These are phyloP conservation scores for Coracopsis vasa DNA, from an alignment of 2,113 vertebrate species.

Conservation along the genomic window DNA sequence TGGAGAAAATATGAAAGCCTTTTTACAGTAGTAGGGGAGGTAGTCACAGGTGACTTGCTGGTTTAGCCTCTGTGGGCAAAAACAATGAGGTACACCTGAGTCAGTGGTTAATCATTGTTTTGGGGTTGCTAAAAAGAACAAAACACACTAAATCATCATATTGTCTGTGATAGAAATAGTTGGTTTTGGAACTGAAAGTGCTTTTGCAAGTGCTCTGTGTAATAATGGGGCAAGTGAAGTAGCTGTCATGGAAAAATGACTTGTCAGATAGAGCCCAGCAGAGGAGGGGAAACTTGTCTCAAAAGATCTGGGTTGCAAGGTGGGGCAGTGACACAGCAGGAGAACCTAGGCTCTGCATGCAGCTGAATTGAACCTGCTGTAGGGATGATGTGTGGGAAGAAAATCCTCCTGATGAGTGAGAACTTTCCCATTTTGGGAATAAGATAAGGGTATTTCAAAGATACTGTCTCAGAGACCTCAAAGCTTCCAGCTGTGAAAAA, in stretches of 20 bases:
- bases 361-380: neutral
- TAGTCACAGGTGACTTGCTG: neutral
- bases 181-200: neutral
- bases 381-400: neutral
- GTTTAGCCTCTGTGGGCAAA: conserved; percentile 18
- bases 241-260: neutral
- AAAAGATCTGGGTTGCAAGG: neutral
- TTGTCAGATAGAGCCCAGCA: neutral
- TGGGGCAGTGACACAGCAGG: fast-evolving
- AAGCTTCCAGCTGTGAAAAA: neutral
- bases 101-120: conserved; percentile 40
- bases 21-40: neutral
- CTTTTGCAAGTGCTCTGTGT: neutral
- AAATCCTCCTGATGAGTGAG: neutral
- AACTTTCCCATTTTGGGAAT: neutral
- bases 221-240: neutral
- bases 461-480: neutral
- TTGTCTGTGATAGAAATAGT: neutral
- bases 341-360: neutral
- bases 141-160: neutral
- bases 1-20: neutral
- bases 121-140: conserved; percentile 33
- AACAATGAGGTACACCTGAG: neutral
- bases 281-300: neutral
- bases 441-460: neutral